A percentile compares a stretch with the other conserved stretches of the same genome.
phyloP scores from a whole-genome alignment of 1,140 invertebrate genomes.

The Plutomurus gul region DNA sequence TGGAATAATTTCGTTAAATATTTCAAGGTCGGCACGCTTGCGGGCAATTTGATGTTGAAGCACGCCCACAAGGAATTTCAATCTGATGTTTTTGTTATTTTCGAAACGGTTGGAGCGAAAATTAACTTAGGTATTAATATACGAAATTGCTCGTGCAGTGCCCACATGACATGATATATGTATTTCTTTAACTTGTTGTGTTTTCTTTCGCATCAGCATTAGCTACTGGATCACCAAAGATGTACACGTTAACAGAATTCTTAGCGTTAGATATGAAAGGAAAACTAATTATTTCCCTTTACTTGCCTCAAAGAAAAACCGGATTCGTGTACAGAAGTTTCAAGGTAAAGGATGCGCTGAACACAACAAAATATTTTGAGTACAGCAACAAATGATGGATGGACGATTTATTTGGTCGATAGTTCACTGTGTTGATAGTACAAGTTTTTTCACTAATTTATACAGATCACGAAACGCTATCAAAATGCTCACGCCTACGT shows the following conservation, averaged over 20 bases:
- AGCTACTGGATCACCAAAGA: slow-evolving; percentile 37
- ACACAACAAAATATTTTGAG: background rate
- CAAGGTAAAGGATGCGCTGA: slow-evolving; percentile 35
- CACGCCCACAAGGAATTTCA: slow-evolving; percentile 60
- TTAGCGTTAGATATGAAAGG: background rate
- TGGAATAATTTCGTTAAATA: no score
- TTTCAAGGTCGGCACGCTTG: slow-evolving; percentile 7
- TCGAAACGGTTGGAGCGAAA: slow-evolving; percentile 58
- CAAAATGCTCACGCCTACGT: slow-evolving; percentile 74
- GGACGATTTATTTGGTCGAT: background rate
- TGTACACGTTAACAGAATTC: background rate
- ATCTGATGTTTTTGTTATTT: slow-evolving; percentile 60
- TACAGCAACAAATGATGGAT: background rate
- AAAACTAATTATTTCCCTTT: no score
- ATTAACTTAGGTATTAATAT: slow-evolving; percentile 56
- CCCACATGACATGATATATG: background rate
- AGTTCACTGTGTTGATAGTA: background rate
- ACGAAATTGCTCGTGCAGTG: background rate
- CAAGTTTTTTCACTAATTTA: background rate
- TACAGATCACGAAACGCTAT: slow-evolving; percentile 73
- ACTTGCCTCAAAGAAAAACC: background rate
- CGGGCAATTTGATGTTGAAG: slow-evolving; percentile 63
- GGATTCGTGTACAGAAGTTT: slow-evolving; percentile 8
- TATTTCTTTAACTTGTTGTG: background rate
- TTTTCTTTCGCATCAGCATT: background rate